phyloP scores from a whole-genome alignment of 2,797 vertebrate species.

The Enteromius anoplus region DNA sequence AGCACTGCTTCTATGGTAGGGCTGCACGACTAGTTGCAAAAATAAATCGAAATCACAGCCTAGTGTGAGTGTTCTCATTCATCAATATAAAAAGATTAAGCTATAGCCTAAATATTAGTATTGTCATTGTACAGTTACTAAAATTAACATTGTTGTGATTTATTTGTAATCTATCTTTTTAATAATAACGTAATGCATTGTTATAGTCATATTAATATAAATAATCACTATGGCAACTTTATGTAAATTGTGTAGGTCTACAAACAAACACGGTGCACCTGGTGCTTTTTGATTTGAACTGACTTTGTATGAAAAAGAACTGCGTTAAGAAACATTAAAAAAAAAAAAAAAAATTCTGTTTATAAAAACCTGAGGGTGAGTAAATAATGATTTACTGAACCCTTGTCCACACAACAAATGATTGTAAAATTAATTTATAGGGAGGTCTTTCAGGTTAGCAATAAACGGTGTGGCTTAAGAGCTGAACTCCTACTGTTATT shows the following conservation, averaged over 20 bases:
- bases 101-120: too few species aligned
- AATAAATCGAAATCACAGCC: too few species aligned
- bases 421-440: conserved; percentile 32
- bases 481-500: conserved; percentile 64
- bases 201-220: too few species aligned
- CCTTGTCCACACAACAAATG: neutral
- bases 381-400: neutral
- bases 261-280: neutral
- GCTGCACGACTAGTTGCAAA: neutral
- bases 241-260: neutral
- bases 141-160: too few species aligned
- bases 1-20: neutral
- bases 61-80: neutral
- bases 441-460: conserved; percentile 72
- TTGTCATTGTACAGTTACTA: too few species aligned
- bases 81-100: neutral
- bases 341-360: neutral
- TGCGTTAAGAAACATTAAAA: neutral
- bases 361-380: conserved; percentile 9
- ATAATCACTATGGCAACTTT: too few species aligned
- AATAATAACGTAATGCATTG: too few species aligned
- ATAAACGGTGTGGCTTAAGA: conserved; percentile 70
- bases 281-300: neutral
- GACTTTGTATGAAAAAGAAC: neutral
- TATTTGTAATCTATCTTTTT: too few species aligned